Evolutionary conservation across 1,140 invertebrate genomes (phyloP).

Genomic region (Diorhabda sublineata): DNA sequence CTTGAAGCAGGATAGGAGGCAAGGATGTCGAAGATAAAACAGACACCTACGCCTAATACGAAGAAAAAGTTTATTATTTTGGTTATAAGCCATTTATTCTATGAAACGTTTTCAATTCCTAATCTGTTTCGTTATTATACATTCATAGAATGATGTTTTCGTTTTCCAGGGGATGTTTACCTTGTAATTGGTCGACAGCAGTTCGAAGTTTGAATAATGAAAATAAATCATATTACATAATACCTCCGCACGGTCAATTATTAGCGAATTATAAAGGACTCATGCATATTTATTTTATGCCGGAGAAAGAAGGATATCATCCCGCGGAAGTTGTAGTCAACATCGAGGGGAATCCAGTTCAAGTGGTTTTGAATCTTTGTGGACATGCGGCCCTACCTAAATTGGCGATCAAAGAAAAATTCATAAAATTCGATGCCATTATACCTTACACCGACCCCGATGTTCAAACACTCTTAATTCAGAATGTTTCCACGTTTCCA

Average conservation of each 20-base stretch:
- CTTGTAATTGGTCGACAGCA: conserved; percentile 43
- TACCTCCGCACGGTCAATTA: conserved; percentile 32
- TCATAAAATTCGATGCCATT: conserved; percentile 42
- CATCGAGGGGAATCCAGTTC: conserved; percentile 38
- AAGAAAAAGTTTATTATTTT: neutral
- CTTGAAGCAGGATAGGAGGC: too few species aligned
- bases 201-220: conserved; percentile 25
- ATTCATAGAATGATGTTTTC: too few species aligned
- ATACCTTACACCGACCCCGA: conserved; percentile 41
- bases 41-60: neutral
- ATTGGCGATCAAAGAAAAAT: conserved; percentile 40
- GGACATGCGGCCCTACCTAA: conserved; percentile 44
- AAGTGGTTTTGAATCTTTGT: conserved; percentile 34
- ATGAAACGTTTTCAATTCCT: neutral
- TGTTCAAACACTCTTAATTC: conserved; percentile 41
- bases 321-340: conserved; percentile 39
- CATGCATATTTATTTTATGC: conserved; percentile 37
- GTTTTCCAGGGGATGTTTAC: conserved; percentile 43
- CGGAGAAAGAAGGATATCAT: conserved; percentile 27
- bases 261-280: conserved; percentile 22
- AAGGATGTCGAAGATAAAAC: too few species aligned
- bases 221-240: conserved; percentile 30
- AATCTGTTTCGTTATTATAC: too few species aligned
- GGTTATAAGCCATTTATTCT: neutral
- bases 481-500: conserved; percentile 44